A percentile compares a stretch with the other conserved stretches of the same genome.
phyloP scores from a whole-genome alignment of 2,888 invertebrate species.

The Leuctra nigra region DNA sequence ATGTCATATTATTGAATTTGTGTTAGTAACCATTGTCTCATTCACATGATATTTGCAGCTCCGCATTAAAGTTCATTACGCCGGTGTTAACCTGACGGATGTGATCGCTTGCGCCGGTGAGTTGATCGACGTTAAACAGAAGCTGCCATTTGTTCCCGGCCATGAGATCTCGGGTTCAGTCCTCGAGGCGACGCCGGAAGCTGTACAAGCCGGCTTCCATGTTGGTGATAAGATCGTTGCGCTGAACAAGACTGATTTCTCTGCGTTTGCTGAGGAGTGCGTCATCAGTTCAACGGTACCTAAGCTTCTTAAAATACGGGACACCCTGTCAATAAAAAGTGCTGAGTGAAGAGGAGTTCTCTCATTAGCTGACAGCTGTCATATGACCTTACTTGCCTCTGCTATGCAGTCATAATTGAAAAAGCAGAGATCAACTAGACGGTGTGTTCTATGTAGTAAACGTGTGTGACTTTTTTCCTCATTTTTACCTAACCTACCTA shows the following conservation, averaged over 20 bases:
- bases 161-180: conserved; percentile 58
- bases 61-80: conserved; percentile 54
- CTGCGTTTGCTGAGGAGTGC: conserved; percentile 56
- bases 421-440: too few species aligned
- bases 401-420: too few species aligned
- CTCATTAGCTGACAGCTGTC: too few species aligned
- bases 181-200: conserved; percentile 45
- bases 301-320: too few species aligned
- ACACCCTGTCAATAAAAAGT: too few species aligned
- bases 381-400: too few species aligned
- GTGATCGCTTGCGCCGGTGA: conserved; percentile 46
- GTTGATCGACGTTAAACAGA: conserved; percentile 40
- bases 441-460: too few species aligned
- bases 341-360: too few species aligned
- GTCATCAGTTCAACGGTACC: too few species aligned
- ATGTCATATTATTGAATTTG: neutral
- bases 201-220: conserved; percentile 41
- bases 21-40: neutral
- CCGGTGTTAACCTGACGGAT: conserved; percentile 60
- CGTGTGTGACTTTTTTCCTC: too few species aligned
- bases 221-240: conserved; percentile 56
- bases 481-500: too few species aligned
- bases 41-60: conserved; percentile 41
- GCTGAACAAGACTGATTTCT: conserved; percentile 46
- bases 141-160: conserved; percentile 54